Percentiles rank a stretch among this genome's conserved stretches.
Evolutionary conservation across 2,888 invertebrate species (phyloP).

Genomic region (Octodonta nipae): DNA sequence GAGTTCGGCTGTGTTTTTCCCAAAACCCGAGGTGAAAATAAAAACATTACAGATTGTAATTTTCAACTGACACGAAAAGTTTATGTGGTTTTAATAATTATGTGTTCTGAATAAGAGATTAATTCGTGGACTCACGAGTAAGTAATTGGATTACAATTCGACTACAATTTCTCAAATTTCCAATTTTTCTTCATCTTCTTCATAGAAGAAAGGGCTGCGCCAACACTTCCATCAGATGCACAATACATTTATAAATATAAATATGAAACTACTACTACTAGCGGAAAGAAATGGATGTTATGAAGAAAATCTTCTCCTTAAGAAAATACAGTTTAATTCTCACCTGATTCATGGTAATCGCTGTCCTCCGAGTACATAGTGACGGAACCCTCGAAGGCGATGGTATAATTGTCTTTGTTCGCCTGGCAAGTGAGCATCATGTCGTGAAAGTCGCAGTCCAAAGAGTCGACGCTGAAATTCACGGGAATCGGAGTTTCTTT

Average conservation of each 20-base stretch:
- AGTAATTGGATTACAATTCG: no score
- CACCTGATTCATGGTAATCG: constrained; percentile 46
- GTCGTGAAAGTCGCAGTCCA: constrained; percentile 77
- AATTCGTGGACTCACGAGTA: no score
- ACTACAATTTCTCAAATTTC: no score
- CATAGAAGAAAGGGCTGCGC: no score
- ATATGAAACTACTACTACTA: neutral
- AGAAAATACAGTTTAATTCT: constrained; percentile 1
- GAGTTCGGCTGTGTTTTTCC: no score
- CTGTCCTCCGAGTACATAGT: constrained; percentile 76
- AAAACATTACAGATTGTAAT: no score
- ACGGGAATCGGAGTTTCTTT: constrained; percentile 63
- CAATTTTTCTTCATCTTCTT: no score
- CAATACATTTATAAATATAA: neutral
- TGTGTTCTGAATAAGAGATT: no score
- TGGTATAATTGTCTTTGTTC: constrained; percentile 88
- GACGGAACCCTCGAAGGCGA: constrained; percentile 82
- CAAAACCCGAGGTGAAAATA: no score
- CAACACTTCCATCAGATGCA: no score
- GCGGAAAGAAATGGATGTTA: neutral
- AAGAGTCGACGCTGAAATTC: constrained; percentile 79
- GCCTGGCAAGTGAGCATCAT: constrained; percentile 83
- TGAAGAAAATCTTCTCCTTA: neutral
- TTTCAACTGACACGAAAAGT: no score
- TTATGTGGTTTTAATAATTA: no score